phyloP scores from a whole-genome alignment of 2,797 vertebrate species.

The Hipposideros larvatus region DNA sequence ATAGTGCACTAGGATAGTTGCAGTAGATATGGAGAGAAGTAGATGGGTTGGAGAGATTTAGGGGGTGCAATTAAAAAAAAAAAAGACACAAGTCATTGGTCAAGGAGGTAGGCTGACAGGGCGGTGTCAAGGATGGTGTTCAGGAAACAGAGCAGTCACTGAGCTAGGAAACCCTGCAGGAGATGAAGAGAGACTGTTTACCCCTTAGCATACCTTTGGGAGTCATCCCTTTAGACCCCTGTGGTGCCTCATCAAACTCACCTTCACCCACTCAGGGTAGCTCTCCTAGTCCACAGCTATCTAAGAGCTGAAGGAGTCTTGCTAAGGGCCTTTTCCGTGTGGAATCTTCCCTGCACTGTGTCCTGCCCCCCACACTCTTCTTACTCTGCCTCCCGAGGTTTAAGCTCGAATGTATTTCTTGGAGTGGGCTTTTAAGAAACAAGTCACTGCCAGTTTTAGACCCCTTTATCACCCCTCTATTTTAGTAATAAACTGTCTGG shows the following conservation, averaged over 20 bases:
- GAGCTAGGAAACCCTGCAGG: neutral
- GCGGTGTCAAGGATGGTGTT: neutral
- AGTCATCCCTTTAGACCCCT: neutral
- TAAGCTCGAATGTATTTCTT: neutral
- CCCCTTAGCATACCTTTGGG: neutral
- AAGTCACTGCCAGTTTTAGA: neutral
- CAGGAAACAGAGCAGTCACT: neutral
- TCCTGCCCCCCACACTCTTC: neutral
- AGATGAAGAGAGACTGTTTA: neutral
- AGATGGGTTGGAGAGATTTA: neutral
- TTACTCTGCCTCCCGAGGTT: neutral
- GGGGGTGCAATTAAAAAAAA: neutral
- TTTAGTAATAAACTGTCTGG: neutral
- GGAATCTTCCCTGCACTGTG: neutral
- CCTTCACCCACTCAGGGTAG: neutral
- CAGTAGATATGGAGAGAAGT: neutral
- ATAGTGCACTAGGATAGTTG: neutral
- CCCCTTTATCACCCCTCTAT: neutral
- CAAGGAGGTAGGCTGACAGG: neutral
- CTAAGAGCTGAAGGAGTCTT: neutral
- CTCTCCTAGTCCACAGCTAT: neutral
- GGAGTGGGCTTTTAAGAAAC: conserved; percentile 29
- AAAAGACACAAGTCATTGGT: neutral
- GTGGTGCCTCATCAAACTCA: neutral
- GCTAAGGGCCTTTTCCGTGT: neutral